Conservation (phyloP, 2,888 invertebrate species). For the Pelosia muscerda region DNA sequence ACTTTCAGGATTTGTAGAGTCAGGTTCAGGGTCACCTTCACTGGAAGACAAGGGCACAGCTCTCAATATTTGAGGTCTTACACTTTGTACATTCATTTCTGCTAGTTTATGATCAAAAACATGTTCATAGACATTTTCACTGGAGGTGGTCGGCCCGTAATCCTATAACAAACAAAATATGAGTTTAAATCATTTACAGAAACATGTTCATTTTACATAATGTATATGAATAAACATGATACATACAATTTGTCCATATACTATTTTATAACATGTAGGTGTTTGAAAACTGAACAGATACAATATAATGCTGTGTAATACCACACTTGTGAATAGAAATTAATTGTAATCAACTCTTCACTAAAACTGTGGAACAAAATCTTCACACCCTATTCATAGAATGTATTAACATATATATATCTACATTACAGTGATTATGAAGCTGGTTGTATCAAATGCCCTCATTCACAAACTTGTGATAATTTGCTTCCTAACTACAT, state of each 20-base stretch:
- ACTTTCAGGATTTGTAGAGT: conserved; percentile 82
- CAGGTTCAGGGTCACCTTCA: conserved; percentile 79
- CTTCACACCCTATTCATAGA: conserved; percentile 44
- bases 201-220: conserved; percentile 7
- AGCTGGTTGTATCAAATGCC: conserved; percentile 60
- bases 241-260: conserved; percentile 18
- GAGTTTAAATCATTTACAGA: background rate
- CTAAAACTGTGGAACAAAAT: conserved; percentile 17
- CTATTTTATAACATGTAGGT: background rate
- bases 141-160: conserved; percentile 86
- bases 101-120: conserved; percentile 83
- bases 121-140: conserved; percentile 81
- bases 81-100: conserved; percentile 81
- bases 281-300: background rate
- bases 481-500: conserved; percentile 24
- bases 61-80: conserved; percentile 80
- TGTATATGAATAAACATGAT: conserved; percentile 19
- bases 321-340: background rate
- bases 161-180: conserved; percentile 75
- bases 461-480: conserved; percentile 48
- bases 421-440: conserved; percentile 37
- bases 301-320: conserved; percentile 4
- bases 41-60: conserved; percentile 75
- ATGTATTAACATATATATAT: conserved; percentile 62
- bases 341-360: background rate